Conservation (phyloP, 2,888 invertebrate genomes). For the Amblyteles armatorius region DNA sequence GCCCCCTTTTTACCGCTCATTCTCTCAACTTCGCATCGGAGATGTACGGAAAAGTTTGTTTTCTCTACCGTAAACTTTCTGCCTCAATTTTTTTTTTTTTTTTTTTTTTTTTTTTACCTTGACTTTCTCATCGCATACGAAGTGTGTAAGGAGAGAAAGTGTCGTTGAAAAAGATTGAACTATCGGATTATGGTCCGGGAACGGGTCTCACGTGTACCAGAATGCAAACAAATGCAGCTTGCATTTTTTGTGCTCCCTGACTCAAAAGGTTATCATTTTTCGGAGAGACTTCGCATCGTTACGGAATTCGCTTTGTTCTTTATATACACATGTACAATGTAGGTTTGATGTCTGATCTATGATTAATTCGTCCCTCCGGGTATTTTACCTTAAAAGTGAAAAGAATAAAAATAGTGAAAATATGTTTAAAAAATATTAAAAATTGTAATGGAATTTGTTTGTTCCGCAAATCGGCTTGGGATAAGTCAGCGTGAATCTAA, state of each 20-base stretch:
- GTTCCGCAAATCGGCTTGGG: no score
- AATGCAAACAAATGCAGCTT: not conserved
- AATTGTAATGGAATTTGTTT: no score
- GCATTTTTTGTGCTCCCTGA: no score
- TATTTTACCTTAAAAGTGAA: no score
- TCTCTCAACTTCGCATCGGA: constrained; percentile 11
- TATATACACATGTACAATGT: no score
- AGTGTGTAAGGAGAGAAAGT: not conserved
- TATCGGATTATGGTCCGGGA: not conserved
- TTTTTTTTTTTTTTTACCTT: constrained; percentile 1
- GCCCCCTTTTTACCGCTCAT: not conserved
- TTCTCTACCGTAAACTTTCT: constrained; percentile 42
- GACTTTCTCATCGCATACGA: not conserved
- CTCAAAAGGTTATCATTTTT: no score
- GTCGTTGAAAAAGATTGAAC: not conserved
- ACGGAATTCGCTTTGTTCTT: not conserved
- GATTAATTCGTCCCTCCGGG: no score
- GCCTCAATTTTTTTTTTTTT: not conserved
- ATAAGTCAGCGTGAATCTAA: no score
- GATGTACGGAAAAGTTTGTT: constrained; percentile 44
- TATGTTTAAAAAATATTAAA: no score
- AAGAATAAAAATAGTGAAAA: no score
- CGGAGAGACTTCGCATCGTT: no score
- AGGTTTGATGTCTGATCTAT: no score
- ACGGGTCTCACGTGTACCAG: not conserved